Conservation (phyloP, 2,888 invertebrate species). For the Dendrolimus pini region DNA sequence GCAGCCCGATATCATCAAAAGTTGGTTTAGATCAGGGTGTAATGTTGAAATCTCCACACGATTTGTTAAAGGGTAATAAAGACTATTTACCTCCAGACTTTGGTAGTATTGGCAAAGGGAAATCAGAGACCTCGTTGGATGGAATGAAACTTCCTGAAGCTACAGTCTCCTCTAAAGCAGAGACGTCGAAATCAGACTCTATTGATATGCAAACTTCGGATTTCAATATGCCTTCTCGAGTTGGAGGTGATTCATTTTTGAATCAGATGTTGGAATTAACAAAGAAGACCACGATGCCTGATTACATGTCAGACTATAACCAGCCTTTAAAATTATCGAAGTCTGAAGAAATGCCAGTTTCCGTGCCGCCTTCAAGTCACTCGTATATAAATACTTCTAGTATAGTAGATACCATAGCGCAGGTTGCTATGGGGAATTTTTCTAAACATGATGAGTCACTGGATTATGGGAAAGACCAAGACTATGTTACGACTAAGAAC, state of each 20-base stretch:
- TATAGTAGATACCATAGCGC: constrained; percentile 60
- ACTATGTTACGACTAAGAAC: constrained; percentile 47
- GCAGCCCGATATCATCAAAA: constrained; percentile 71
- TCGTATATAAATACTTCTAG: constrained; percentile 54
- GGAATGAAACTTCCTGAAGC: constrained; percentile 58
- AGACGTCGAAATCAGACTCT: constrained; percentile 48
- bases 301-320: constrained; percentile 64
- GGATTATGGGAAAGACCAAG: constrained; percentile 59
- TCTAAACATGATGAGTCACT: constrained; percentile 57
- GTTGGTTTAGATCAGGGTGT: constrained; percentile 58
- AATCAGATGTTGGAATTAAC: constrained; percentile 73
- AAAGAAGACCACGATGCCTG: constrained; percentile 70
- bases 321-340: constrained; percentile 79
- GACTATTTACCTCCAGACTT: constrained; percentile 73
- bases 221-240: constrained; percentile 65
- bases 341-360: constrained; percentile 66
- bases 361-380: constrained; percentile 67
- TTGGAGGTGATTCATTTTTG: constrained; percentile 64
- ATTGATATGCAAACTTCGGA: constrained; percentile 55
- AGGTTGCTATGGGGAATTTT: constrained; percentile 62
- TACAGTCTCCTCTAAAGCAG: constrained; percentile 67
- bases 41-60: constrained; percentile 65
- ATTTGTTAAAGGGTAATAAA: constrained; percentile 23
- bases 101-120: constrained; percentile 69
- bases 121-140: constrained; percentile 65